Evolutionary conservation across 2,113 vertebrate species (phyloP).

Genomic region (Xenus cinereus): DNA sequence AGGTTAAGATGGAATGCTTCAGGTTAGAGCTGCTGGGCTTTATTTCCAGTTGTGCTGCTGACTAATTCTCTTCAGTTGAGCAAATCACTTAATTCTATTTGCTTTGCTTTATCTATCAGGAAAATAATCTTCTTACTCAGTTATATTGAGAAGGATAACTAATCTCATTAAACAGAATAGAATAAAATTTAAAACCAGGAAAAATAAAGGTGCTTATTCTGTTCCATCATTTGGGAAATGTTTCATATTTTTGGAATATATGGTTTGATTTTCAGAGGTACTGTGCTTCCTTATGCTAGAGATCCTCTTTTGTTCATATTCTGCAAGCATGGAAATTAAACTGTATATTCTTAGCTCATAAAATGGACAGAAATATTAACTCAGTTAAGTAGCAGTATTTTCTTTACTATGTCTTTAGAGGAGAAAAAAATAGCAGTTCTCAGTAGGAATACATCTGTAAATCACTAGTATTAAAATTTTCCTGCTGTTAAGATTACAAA

Average conservation of each 20-base stretch:
- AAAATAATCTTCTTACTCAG: neutral
- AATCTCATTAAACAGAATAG: neutral
- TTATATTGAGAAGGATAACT: neutral
- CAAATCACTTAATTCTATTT: neutral
- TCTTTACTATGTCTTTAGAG: neutral
- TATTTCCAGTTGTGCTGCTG: neutral
- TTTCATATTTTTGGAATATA: neutral
- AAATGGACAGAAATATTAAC: slow-evolving; percentile 12
- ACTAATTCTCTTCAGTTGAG: neutral
- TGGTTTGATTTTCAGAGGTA: neutral
- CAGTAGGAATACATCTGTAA: neutral
- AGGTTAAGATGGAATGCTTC: neutral
- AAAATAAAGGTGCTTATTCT: neutral
- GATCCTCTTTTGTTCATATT: neutral
- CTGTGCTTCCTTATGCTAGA: neutral
- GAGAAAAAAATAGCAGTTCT: neutral
- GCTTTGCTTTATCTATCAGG: neutral
- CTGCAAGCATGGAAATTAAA: neutral
- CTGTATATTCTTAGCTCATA: neutral
- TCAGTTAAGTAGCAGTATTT: slow-evolving; percentile 6
- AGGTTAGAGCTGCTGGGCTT: neutral
- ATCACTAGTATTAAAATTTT: slow-evolving; percentile 9
- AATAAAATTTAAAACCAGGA: neutral
- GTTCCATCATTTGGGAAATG: neutral
- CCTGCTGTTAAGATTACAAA: neutral